Base-by-base conservation (phyloP, 2,797 vertebrate species). In the Poecilia wingei region DNA sequence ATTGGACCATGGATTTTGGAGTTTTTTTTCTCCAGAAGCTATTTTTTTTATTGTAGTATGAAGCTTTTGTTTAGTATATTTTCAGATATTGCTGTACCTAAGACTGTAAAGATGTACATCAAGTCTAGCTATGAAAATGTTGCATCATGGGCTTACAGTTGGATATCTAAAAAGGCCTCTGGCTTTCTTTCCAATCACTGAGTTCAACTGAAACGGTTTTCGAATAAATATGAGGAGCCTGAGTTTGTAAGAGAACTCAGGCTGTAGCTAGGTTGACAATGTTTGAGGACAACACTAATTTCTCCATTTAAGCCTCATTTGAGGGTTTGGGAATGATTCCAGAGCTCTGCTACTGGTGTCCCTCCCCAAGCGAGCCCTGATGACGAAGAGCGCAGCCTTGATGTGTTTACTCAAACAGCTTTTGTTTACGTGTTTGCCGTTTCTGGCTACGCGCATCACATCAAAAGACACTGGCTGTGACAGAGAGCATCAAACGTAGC, bases 381-480 rank as follows among this genome's bases (percentile, higher is more conserved):
- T 82, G 74, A 84, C 46, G 53, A 82, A 20, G 61, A 87, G 79
- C 74, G 13, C 74, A 79, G 85, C 86, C 89, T 84, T 87, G 80
- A 93, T 90, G 83, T 90, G 86, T 88, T 90, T 78, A 84, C 88
- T 92, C 86, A 82, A 83, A 72, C 79, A 83, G 82, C 74, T 86
- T 94, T 91, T 93, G 83, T 92, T 89, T 89, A 86, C 49, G 71
- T 83, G 79, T 88, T 87, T 84, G 71, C 82, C 75, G 49, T 74
- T 79, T 80, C 82, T 81, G 84, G 73, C 75, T 47, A 18, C 79
- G 84, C 66, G 3, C 81, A 71, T 88, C 83, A 77, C 31, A 61
- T 82, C 79, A 88, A 75, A 88, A 84, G 79, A 76, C 73, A 73
- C 75, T 46, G 81, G 79, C 88, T 79, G 77, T 14, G 46, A 79